Evolutionary conservation across 2,797 vertebrate species (phyloP), one percentile per base, ranked within the genome.

Genomic region (Craterocephalus amniculus): DNA sequence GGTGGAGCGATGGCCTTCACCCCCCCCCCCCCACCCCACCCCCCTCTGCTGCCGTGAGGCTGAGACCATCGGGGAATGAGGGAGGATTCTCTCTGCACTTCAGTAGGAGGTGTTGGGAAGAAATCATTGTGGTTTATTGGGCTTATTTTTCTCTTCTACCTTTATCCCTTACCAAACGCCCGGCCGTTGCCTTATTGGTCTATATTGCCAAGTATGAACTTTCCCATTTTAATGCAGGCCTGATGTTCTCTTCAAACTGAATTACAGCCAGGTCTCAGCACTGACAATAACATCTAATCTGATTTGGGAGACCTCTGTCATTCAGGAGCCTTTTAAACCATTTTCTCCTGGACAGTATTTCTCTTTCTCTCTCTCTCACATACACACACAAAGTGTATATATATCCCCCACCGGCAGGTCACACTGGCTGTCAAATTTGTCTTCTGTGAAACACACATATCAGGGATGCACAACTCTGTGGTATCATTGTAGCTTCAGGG

Each of bases 251-350:
- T 75, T 92, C 90, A 94, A 94, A 94, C 93, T 92, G 89, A 92
- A 94, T 95, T 94, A 95, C 87, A 79, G 84, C 78, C 87, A 76
- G 81, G 90, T 90, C 88, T 87, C 91, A 84, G 91, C 89, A 91
- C 92, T 90, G 86, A 93, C 93, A 94, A 94, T 95, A 95, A 94
- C 90, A 87, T 88, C 83, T 94, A 94, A 95, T 95, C 90, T 90
- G 86, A 91, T 94, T 92, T 91, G 92, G 91, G 92, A 89, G 84
- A 85, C 74, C 85, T 80, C 81, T 90, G 90, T 91, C 88, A 90
- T 91, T 91, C 87, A 87, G 83, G 78, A 91, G 79, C 84, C 74
- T 88, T 90, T 93, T 88, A 91, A 93, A 92, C 88, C 81, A 90
- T 85, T 94, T 93, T 93, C 85, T 91, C 68, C 77, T 88, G 87